A percentile compares a stretch with the other conserved stretches of the same genome.
Evolutionary conservation across 92 coral and sea anemone genomes (phyloP).

Genomic region (Palythoa heliodiscus): DNA sequence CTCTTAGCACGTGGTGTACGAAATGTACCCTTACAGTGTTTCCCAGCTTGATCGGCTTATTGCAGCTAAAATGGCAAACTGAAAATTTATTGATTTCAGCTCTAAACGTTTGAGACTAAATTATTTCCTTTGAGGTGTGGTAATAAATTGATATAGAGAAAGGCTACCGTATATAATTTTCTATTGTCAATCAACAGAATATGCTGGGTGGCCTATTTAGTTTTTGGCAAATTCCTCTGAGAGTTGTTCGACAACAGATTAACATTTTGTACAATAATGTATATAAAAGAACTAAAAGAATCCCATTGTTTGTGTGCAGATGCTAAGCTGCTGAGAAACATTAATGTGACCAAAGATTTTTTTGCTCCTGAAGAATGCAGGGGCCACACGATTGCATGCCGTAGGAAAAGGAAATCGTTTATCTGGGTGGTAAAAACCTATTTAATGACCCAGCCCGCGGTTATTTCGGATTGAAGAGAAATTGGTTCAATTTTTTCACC

Average conservation of each 20-base stretch:
- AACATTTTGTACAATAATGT: not conserved
- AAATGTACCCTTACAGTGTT: not conserved
- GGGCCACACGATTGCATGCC: not conserved
- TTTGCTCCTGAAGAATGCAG: not conserved
- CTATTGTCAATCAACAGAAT: constrained; percentile 2
- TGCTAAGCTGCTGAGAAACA: not conserved
- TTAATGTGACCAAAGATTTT: not conserved
- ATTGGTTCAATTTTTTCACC: too few relatives aligned
- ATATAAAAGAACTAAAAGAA: not conserved
- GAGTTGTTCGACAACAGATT: not conserved
- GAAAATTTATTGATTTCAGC: not conserved
- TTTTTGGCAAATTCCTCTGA: not conserved
- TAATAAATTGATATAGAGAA: not conserved
- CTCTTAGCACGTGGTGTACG: not conserved
- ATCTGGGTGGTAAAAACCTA: not conserved
- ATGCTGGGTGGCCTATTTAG: not conserved
- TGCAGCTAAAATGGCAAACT: not conserved
- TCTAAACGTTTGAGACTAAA: not conserved
- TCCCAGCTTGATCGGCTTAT: not conserved
- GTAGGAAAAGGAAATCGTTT: not conserved
- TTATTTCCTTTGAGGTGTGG: not conserved
- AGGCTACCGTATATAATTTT: not conserved
- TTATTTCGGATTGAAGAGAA: not conserved
- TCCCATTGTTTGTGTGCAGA: too few relatives aligned
- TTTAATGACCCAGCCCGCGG: not conserved